A percentile compares a stretch with the other conserved stretches of the same genome.
phyloP scores from a whole-genome alignment of 1,140 invertebrate species.

The Drosophila suzukii region DNA sequence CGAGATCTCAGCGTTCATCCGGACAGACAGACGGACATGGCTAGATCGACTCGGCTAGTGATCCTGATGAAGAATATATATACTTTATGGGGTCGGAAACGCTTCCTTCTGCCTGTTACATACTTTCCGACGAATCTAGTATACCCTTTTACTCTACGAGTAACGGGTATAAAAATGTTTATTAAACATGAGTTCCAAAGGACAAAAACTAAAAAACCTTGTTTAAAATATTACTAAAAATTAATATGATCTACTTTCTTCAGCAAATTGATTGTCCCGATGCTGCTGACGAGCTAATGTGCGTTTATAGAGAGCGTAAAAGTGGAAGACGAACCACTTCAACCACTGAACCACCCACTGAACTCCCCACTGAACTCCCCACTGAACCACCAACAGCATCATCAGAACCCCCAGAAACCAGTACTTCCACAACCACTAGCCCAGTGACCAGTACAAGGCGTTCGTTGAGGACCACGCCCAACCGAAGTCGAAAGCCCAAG shows the following conservation, averaged over 20 bases:
- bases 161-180: no score
- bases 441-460: slow-evolving; percentile 36
- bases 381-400: slow-evolving; percentile 20
- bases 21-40: no score
- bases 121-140: no score
- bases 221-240: background rate
- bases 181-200: no score
- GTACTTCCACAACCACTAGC: slow-evolving; percentile 14
- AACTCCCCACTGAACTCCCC: background rate
- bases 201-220: no score
- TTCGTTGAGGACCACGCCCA: slow-evolving; percentile 60
- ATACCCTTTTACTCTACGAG: no score
- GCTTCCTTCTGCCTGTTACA: no score
- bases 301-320: slow-evolving; percentile 80
- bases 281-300: slow-evolving; percentile 87
- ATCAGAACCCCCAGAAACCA: slow-evolving; percentile 10
- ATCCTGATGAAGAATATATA: no score
- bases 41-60: no score
- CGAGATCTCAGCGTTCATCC: no score
- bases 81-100: no score
- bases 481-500: slow-evolving; percentile 76
- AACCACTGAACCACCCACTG: slow-evolving; percentile 13
- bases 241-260: background rate
- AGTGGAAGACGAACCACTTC: slow-evolving; percentile 26
- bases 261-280: slow-evolving; percentile 87